A percentile compares a stretch with the other conserved stretches of the same genome.
phyloP scores from a whole-genome alignment of 1,140 invertebrate species.

The Drosophila rhopaloa region DNA sequence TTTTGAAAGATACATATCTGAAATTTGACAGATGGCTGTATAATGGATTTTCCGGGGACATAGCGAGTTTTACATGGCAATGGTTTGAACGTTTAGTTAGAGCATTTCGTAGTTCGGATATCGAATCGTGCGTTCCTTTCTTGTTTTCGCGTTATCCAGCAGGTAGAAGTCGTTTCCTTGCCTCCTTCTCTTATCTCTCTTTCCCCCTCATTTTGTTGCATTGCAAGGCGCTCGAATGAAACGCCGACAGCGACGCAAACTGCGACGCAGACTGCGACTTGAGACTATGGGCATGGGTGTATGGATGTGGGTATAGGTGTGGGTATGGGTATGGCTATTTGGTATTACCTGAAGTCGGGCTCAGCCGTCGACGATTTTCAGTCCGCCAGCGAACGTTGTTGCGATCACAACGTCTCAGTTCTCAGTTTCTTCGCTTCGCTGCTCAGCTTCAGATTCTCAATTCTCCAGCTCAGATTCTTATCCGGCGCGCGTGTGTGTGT shows the following conservation, averaged over 20 bases:
- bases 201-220: conserved; percentile 14
- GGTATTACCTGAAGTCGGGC: conserved; percentile 54
- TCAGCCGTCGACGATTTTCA: conserved; percentile 37
- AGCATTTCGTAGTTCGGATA: neutral
- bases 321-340: conserved; percentile 9
- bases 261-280: conserved; percentile 11
- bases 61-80: neutral
- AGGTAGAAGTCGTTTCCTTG: conserved; percentile 29
- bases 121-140: neutral
- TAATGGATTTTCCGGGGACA: neutral
- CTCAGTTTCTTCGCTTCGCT: conserved; percentile 4
- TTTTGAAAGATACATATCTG: neutral
- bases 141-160: conserved; percentile 19
- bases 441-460: conserved; percentile 24
- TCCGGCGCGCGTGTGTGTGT: conserved; percentile 20
- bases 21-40: neutral
- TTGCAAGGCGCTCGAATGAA: conserved; percentile 24
- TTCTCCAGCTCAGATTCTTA: conserved; percentile 35
- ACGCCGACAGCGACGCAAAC: conserved; percentile 15
- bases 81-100: neutral
- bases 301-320: conserved; percentile 1
- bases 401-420: conserved; percentile 60
- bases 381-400: conserved; percentile 69
- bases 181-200: conserved; percentile 13
- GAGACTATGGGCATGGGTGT: neutral